phyloP scores from a whole-genome alignment of 2,888 invertebrate genomes.

The Callosobruchus maculatus region DNA sequence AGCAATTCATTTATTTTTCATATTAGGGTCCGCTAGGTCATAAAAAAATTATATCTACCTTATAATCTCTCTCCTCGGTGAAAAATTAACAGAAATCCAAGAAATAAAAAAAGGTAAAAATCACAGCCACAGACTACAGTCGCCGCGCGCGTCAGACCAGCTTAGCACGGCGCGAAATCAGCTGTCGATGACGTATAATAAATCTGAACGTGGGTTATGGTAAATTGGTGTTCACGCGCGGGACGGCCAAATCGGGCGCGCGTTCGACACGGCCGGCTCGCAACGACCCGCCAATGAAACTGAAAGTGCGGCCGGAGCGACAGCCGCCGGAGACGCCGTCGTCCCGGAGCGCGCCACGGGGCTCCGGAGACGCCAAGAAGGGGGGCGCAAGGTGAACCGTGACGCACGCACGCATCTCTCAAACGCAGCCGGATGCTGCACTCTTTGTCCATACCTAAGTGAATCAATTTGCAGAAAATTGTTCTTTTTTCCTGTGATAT shows the following conservation, averaged over 20 bases:
- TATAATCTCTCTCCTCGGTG: not conserved
- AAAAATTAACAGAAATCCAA: not conserved
- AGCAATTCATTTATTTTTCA: too few species aligned
- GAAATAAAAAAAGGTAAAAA: not conserved
- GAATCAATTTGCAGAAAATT: too few species aligned
- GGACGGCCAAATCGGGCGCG: constrained; percentile 6
- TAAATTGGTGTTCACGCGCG: not conserved
- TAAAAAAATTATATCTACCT: too few species aligned
- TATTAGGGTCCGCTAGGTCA: too few species aligned
- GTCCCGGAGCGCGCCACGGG: not conserved
- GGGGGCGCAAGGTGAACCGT: not conserved
- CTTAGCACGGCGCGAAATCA: not conserved
- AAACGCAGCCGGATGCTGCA: not conserved
- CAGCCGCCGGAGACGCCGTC: not conserved
- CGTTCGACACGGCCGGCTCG: constrained; percentile 47
- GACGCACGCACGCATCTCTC: constrained; percentile 1
- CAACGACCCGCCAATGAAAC: constrained; percentile 54
- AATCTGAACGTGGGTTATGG: not conserved
- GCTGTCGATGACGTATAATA: not conserved
- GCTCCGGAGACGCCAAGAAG: not conserved
- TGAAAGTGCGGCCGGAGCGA: constrained; percentile 33
- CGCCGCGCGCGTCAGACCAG: not conserved
- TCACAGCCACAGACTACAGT: not conserved
- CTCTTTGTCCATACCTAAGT: not conserved
- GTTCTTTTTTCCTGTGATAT: too few species aligned